These are phyloP conservation scores for Heterodera carotae DNA, from an alignment of 1,140 invertebrate genomes.

Conservation along the genomic window DNA sequence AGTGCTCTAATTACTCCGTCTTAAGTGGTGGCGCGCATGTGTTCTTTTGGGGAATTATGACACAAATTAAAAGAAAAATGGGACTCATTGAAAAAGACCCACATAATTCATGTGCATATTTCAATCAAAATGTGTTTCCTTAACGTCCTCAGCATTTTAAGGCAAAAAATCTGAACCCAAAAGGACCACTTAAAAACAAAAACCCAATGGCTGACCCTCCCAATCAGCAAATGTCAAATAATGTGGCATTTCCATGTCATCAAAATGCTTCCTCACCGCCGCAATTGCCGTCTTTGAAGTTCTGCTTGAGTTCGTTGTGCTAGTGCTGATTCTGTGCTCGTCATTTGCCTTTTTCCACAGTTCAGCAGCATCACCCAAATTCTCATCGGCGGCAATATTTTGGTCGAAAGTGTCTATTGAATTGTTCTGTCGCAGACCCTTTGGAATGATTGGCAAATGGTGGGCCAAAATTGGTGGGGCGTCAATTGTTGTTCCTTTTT, in stretches of 20 bases:
- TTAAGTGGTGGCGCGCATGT: not conserved
- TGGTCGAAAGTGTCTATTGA: not conserved
- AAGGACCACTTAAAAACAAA: too few species aligned
- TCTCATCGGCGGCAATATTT: not conserved
- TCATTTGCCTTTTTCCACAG: not conserved
- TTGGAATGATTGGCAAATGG: not conserved
- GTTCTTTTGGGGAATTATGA: not conserved
- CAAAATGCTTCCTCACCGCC: not conserved
- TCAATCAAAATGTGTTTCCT: too few species aligned
- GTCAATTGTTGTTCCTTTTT: not conserved
- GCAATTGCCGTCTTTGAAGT: constrained; percentile 14
- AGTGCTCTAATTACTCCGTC: not conserved
- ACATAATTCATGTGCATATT: too few species aligned
- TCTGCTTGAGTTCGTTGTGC: not conserved
- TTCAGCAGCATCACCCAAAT: not conserved
- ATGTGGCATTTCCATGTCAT: not conserved
- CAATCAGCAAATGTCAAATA: too few species aligned
- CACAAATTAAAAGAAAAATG: not conserved
- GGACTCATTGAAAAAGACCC: too few species aligned
- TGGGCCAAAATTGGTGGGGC: not conserved
- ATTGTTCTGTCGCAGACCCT: not conserved
- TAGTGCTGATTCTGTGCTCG: not conserved
- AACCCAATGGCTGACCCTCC: too few species aligned
- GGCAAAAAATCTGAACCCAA: too few species aligned
- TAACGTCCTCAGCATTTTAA: too few species aligned